A percentile compares a stretch with the other conserved stretches of the same genome.
These are phyloP conservation scores for Tachystola acroxantha DNA, from an alignment of 2,888 invertebrate species.

Conservation along the genomic window DNA sequence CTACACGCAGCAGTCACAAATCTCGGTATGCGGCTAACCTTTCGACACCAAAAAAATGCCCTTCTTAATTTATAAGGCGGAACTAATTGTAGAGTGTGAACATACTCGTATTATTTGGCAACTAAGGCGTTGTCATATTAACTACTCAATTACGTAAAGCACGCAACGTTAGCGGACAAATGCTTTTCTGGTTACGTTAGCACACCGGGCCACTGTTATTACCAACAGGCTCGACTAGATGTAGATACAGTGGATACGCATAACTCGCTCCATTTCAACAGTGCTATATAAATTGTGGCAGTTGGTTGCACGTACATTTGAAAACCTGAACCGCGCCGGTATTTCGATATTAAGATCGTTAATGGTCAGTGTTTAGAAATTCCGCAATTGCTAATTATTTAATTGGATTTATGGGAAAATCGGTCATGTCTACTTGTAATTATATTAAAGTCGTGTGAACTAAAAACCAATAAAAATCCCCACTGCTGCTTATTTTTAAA, in stretches of 20 bases:
- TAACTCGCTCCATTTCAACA: constrained; percentile 50
- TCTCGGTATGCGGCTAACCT: constrained; percentile 19
- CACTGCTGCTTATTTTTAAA: not conserved
- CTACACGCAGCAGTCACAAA: constrained; percentile 25
- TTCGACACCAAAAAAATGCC: constrained; percentile 31
- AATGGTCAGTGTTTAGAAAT: constrained; percentile 11
- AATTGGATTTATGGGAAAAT: constrained; percentile 14
- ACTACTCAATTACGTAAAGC: constrained; percentile 55
- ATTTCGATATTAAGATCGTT: constrained; percentile 19
- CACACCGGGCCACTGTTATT: constrained; percentile 36
- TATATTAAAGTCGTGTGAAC: too few species aligned
- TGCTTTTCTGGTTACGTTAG: constrained; percentile 42
- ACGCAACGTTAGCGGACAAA: constrained; percentile 44
- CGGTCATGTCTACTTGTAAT: not conserved
- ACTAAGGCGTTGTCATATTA: constrained; percentile 47
- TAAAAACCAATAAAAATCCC: not conserved
- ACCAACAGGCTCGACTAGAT: constrained; percentile 41
- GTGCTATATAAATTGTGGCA: constrained; percentile 30
- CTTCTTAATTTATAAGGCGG: constrained; percentile 61
- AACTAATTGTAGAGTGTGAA: constrained; percentile 51
- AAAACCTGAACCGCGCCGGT: constrained; percentile 32
- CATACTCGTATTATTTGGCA: constrained; percentile 45
- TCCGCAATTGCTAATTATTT: constrained; percentile 13
- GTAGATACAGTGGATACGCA: constrained; percentile 35
- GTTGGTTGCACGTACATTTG: constrained; percentile 40